Base-by-base conservation (phyloP, 2,888 invertebrate genomes). In the Galerucella calmariensis region DNA sequence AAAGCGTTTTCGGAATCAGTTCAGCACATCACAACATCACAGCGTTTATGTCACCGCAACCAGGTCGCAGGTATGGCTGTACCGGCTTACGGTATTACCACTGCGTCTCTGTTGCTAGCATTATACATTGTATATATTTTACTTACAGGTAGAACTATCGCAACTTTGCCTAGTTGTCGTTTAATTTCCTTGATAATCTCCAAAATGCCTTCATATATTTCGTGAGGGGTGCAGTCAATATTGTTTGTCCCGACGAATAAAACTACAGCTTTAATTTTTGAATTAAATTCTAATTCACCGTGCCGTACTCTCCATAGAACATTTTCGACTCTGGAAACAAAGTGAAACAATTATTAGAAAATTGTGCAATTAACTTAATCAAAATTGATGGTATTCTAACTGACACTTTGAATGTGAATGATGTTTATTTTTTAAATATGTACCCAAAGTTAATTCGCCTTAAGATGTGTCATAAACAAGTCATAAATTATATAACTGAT, bases 231-330 rank as follows among this genome's bases (percentile, higher is more conserved):
- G 82, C 92, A 89, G 62, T 88, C 89, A 79, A 90, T 88, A 85
- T 93, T 93, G 82, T 93, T 93, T 14, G 93, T 92, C 6, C 93
- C 93, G 24, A 91, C 90, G 78, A 90, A 88, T 14, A 93, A 81
- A 41, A 93, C 91, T 44, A 92, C 88, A 27, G 90, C 91, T 90
- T 93, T 88, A 78, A 93, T 90, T 88, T 92, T 92, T 1, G 91
- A 91, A 78, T 89, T 88, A 79, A 92, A 89, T 77, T 92, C 91
- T 79, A 93, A 85, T 85, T 93, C 93, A 59, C 93, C 93, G 86
- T 94, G 92, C 77, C 89, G 85, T 44, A 93, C 88, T 77, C 94
- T 85, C 93, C 93, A 94, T 12, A 94, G 84, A 6, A 93, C 90
- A 86, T 94, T 89, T 83, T 93, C 91, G 0, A 92, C 92, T 79